Evolutionary conservation across 2,113 vertebrate genomes (phyloP), one percentile per base, ranked within the genome.

Genomic region (Ciconia maguari): DNA sequence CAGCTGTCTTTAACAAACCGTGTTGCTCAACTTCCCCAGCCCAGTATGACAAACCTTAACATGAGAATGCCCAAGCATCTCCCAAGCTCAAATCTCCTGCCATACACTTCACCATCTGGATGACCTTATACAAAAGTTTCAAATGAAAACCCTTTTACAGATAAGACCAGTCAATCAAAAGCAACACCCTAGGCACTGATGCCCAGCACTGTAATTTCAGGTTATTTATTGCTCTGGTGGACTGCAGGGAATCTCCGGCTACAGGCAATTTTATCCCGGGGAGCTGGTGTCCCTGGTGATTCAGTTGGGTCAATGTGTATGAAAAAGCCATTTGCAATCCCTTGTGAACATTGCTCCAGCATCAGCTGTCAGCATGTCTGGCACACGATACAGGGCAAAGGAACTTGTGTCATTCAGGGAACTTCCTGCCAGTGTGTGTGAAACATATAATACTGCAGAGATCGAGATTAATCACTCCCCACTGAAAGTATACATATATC

Each of bases 161-260:
- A n/a, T 42, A 65, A 30, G 48, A 54, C 16, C 62, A 15, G 60
- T 34, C 89, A 61, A 10, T 95, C 91, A 90, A 69, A 42, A 75
- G 12, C n/a, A 65, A 41, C 57, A 18, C 38, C 19, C 29, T 30
- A 30, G 58, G 34, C 66, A 19, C n/a, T 13, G 61, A 3, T 77
- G 62, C 46, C 71, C 65, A 57, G 41, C 0, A 3, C 57, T 80
- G 58, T 93, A 70, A 87, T 96, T 95, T 76, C 66, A 64, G 77
- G 68, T 97, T 94, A 95, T 96, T 96, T 96, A 96, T 95, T 87
- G 81, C 94, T 29, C 32, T n/a, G 78, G 17, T 80, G 94, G 66
- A 89, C 48, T 71, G 34, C 62, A 0, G 83, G 66, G 93, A 96
- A 97, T 96, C 96, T 96, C 95, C 60, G 27, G 77, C 96, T 91